Evolutionary conservation across 2,113 vertebrate species (phyloP), one percentile per base, ranked within the genome.

Genomic region (Sturnus vulgaris): DNA sequence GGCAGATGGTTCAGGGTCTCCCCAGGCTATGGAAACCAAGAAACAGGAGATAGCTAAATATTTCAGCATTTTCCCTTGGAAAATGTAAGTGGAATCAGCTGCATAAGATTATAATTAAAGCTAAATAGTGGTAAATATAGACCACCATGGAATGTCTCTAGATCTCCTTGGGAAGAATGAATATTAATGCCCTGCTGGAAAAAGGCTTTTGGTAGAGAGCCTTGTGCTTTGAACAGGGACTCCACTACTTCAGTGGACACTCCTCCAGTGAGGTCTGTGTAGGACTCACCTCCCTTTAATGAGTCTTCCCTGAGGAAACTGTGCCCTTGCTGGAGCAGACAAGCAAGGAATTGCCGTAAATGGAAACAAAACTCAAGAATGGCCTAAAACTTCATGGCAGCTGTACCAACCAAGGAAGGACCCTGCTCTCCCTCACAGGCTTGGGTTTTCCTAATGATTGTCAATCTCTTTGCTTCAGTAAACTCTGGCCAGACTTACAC

Each of bases 201-300:
- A 30, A 55, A 82, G 10, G n/a, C 6, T 9, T 44, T 55, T 46
- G 77, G 31, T 25, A 81, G 35, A 18, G 11, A 57, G 53, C 12
- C 22, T 61, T 20, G n/a, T 90, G 66, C 57, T 90, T 68, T 82
- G 61, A 46, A 27, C 39, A 47, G 30, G 17, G 42, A n/a, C 9
- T 73, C 37, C 47, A 9, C 23, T 52, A 7, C 18, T 63, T 39
- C 44, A 76, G 15, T 16, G 31, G 17, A 46, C 33, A 27, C 16
- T 18, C 0, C 0, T 20, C n/a, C 55, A 72, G 63, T 2, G 7
- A 24, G 16, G 40, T 59, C 68, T 72, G 11, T 47, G 35, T 16
- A 65, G 37, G 42, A 44, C 35, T 31, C 35, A n/a, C 20, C n/a
- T 69, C n/a, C 27, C n/a, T 44, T n/a, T 73, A 42, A 53, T 12